These are phyloP conservation scores for Uropsilus gracilis DNA, from an alignment of 2,113 vertebrate genomes.

Conservation along the genomic window DNA sequence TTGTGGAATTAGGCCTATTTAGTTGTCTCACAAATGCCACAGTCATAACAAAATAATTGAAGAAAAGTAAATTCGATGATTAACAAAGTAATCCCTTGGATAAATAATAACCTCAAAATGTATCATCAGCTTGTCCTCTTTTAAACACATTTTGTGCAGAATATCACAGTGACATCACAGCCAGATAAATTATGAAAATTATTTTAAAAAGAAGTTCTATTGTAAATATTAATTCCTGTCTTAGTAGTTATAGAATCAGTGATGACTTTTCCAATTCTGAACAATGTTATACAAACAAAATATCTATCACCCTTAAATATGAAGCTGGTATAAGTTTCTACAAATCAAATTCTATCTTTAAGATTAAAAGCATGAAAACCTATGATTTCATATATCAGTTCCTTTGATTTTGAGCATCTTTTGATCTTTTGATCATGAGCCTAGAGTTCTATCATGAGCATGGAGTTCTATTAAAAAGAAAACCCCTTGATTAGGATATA, in stretches of 20 bases:
- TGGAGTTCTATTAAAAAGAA: neutral
- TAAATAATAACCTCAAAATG: neutral
- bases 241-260: neutral
- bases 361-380: neutral
- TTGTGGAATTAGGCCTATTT: neutral
- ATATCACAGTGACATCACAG: neutral
- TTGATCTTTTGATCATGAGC: accelerated
- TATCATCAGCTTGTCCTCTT: neutral
- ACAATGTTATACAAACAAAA: neutral
- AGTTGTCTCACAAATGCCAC: neutral
- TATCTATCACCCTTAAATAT: neutral
- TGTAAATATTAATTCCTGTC: neutral
- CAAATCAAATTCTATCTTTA: neutral
- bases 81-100: neutral
- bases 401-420: neutral
- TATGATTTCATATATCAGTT: neutral
- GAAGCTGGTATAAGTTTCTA: neutral
- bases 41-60: neutral
- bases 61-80: neutral
- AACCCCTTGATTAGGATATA: neutral
- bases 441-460: no score
- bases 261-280: neutral
- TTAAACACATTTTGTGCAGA: neutral
- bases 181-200: neutral
- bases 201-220: neutral